Evolutionary conservation across 1,140 invertebrate genomes (phyloP).

Genomic region (Laupala kohalensis): DNA sequence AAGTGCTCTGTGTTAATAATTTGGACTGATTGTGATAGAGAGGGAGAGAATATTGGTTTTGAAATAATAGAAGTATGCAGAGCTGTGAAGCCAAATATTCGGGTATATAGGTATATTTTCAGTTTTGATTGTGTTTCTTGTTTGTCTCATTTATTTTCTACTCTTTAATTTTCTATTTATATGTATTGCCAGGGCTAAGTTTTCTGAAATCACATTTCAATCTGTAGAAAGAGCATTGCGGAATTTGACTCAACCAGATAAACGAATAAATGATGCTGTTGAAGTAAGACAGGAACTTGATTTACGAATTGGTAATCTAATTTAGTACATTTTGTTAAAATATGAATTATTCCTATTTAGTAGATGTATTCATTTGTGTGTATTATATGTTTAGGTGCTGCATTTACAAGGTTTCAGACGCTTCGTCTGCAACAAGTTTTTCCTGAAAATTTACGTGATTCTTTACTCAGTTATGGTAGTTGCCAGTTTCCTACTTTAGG

Average conservation of each 20-base stretch:
- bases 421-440: slow-evolving; percentile 76
- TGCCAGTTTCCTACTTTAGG: slow-evolving; percentile 96
- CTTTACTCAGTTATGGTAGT: slow-evolving; percentile 91
- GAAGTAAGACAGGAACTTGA: slow-evolving; percentile 91
- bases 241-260: slow-evolving; percentile 68
- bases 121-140: background rate
- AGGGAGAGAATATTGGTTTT: slow-evolving; percentile 99
- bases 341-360: background rate
- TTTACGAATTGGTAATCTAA: slow-evolving; percentile 72
- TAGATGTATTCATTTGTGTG: background rate
- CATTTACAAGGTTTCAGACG: slow-evolving; percentile 98
- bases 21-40: slow-evolving; percentile 99
- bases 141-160: background rate
- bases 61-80: slow-evolving; percentile 91
- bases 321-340: background rate
- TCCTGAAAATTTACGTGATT: slow-evolving; percentile 55
- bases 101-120: slow-evolving; percentile 43
- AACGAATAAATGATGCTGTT: slow-evolving; percentile 82
- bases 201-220: slow-evolving; percentile 88
- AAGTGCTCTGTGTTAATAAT: slow-evolving; percentile 77
- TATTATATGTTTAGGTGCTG: slow-evolving; percentile 52
- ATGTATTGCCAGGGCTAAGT: slow-evolving; percentile 57
- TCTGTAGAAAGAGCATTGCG: slow-evolving; percentile 70
- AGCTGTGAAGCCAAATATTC: slow-evolving; percentile 61
- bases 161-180: too few species aligned